phyloP scores from a whole-genome alignment of 2,797 vertebrate genomes.

The Argya squamiceps region DNA sequence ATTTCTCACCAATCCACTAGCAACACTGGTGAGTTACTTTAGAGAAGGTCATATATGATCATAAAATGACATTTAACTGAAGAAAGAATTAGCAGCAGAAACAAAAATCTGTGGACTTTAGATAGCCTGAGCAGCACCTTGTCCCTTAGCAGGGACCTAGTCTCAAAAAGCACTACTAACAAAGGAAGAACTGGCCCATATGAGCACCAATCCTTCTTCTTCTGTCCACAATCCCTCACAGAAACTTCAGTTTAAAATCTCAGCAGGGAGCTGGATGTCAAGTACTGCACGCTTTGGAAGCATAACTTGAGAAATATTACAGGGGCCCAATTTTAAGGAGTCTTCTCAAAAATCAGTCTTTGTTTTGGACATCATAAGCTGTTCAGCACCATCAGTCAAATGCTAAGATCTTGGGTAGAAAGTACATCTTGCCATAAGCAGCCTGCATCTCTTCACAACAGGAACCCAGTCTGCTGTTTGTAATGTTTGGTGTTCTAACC shows the following conservation, averaged over 20 bases:
- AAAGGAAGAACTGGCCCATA: not conserved
- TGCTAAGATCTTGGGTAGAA: not conserved
- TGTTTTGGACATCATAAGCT: not conserved
- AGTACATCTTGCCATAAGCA: not conserved
- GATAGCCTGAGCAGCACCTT: not conserved
- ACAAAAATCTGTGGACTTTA: not conserved
- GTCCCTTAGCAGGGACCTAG: not conserved
- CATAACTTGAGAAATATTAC: not conserved
- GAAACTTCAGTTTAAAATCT: not conserved
- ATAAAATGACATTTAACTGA: constrained; percentile 10
- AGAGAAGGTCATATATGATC: constrained; percentile 38
- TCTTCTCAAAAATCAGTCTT: not conserved
- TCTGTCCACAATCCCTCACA: not conserved
- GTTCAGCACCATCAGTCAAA: not conserved
- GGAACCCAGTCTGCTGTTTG: constrained; percentile 44
- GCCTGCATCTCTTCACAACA: constrained; percentile 15
- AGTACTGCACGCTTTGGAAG: not conserved
- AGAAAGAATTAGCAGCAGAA: constrained; percentile 49
- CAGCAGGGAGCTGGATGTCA: not conserved
- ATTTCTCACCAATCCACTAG: not conserved
- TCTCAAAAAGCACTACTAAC: not conserved
- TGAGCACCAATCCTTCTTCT: not conserved
- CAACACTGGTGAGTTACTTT: not conserved
- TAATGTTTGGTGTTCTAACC: constrained; percentile 60
- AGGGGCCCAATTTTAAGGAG: not conserved